Conservation (phyloP, 2,797 vertebrate species). For the Sparidentex hasta region DNA sequence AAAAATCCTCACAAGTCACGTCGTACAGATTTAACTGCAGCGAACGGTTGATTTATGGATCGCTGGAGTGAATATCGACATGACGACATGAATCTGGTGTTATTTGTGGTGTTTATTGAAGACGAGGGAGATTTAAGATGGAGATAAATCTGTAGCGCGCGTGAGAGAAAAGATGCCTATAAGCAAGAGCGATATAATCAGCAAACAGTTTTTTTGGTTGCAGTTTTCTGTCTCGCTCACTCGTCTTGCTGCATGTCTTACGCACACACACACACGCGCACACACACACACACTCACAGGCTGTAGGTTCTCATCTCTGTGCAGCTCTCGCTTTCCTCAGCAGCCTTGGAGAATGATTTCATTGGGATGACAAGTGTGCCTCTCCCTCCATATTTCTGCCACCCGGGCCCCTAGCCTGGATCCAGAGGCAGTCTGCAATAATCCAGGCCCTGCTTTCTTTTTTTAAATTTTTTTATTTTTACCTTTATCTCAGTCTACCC, state of each 20-base stretch:
- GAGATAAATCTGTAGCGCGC: slow-evolving; percentile 21
- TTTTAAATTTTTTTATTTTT: not conserved
- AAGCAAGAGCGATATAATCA: slow-evolving; percentile 37
- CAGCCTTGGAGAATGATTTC: slow-evolving; percentile 70
- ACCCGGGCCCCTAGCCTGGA: slow-evolving; percentile 50
- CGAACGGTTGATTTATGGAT: slow-evolving; percentile 1
- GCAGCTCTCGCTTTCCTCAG: slow-evolving; percentile 51
- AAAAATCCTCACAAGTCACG: not conserved
- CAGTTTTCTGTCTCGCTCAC: slow-evolving; percentile 29
- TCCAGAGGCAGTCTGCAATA: slow-evolving; percentile 51
- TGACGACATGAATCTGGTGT: not conserved
- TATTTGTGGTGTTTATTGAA: slow-evolving; percentile 16
- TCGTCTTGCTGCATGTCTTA: slow-evolving; percentile 4
- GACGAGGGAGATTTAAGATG: slow-evolving; percentile 27
- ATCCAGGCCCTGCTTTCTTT: slow-evolving; percentile 16
- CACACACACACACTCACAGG: slow-evolving; percentile 20
- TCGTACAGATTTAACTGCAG: not conserved
- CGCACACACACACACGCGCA: slow-evolving; percentile 9
- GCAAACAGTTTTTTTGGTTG: slow-evolving; percentile 39
- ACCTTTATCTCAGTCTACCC: slow-evolving; percentile 32
- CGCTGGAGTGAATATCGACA: not conserved
- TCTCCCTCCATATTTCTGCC: slow-evolving; percentile 76
- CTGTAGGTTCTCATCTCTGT: slow-evolving; percentile 51
- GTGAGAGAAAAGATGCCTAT: slow-evolving; percentile 20
- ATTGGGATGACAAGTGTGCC: slow-evolving; percentile 74